Evolutionary conservation across 2,113 vertebrate genomes (phyloP).

Genomic region (Eolophus roseicapilla): DNA sequence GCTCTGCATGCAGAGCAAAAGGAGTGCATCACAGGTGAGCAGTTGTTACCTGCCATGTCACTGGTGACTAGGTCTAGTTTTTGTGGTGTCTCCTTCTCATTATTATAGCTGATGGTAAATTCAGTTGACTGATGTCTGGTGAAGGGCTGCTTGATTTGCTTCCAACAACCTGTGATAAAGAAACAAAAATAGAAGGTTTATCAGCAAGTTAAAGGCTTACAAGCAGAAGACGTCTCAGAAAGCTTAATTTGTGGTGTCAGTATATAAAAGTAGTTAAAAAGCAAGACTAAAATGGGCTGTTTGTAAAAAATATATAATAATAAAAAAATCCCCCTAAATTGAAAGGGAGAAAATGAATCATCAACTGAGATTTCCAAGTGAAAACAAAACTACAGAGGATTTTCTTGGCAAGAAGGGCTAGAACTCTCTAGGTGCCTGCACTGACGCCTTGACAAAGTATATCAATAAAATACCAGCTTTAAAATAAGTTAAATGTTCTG

Average conservation of each 20-base stretch:
- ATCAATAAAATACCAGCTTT: neutral
- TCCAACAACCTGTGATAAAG: slow-evolving; percentile 82
- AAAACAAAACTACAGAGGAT: neutral
- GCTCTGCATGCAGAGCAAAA: neutral
- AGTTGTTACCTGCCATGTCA: slow-evolving; percentile 79
- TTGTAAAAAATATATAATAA: neutral
- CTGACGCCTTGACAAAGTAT: neutral
- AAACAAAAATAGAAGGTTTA: neutral
- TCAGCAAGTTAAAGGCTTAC: neutral
- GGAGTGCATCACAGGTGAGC: neutral
- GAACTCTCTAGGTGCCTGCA: neutral
- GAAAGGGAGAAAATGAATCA: slow-evolving; percentile 9
- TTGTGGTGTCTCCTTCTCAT: slow-evolving; percentile 81
- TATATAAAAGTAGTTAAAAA: neutral
- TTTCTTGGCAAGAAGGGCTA: slow-evolving; percentile 4
- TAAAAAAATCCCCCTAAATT: neutral
- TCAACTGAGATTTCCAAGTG: slow-evolving; percentile 3
- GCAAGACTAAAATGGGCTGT: neutral
- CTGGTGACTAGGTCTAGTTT: slow-evolving; percentile 84
- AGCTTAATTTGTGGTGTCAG: neutral
- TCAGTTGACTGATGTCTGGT: slow-evolving; percentile 82
- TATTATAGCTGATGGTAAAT: slow-evolving; percentile 86
- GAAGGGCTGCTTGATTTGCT: slow-evolving; percentile 84
- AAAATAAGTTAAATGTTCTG: neutral
- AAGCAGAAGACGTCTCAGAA: neutral